Evolutionary conservation across 2,113 vertebrate genomes (phyloP).

Genomic region (Nyctereutes procyonoides): DNA sequence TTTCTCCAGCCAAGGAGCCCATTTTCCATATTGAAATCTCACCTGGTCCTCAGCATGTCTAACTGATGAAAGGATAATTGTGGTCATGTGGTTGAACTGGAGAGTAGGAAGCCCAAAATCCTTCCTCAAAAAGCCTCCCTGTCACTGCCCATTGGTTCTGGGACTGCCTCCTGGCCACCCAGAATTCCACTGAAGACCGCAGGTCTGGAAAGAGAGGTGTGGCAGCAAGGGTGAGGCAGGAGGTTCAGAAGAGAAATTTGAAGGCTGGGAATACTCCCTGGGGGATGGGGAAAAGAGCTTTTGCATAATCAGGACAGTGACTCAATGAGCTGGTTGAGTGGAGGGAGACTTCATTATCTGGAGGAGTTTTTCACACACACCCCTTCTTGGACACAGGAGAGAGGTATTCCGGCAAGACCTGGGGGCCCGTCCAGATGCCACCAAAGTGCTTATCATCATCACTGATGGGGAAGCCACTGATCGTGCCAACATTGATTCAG

Average conservation of each 20-base stretch:
- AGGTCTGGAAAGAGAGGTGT: not conserved
- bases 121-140: not conserved
- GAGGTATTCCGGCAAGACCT: slow-evolving; percentile 59
- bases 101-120: not conserved
- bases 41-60: not conserved
- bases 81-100: not conserved
- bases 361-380: not conserved
- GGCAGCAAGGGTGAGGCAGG: not conserved
- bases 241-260: not conserved
- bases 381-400: slow-evolving; percentile 68
- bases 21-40: not conserved
- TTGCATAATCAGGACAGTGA: not conserved
- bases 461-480: slow-evolving; percentile 87
- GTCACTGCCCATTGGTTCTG: not conserved
- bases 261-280: not conserved
- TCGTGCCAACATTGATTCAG: rapidly evolving
- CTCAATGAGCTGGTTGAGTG: slow-evolving; percentile 29
- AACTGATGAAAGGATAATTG: not conserved
- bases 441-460: slow-evolving; percentile 89
- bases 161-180: not conserved
- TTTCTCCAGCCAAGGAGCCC: not conserved
- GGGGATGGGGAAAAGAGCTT: not conserved
- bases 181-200: not conserved
- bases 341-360: not conserved
- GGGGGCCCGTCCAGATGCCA: slow-evolving; percentile 86